Evolutionary conservation across 37 sponge, comb jelly and placozoan genomes (phyloP), one percentile per base, ranked within the genome.

Genomic region (Theonella swinhoei): DNA sequence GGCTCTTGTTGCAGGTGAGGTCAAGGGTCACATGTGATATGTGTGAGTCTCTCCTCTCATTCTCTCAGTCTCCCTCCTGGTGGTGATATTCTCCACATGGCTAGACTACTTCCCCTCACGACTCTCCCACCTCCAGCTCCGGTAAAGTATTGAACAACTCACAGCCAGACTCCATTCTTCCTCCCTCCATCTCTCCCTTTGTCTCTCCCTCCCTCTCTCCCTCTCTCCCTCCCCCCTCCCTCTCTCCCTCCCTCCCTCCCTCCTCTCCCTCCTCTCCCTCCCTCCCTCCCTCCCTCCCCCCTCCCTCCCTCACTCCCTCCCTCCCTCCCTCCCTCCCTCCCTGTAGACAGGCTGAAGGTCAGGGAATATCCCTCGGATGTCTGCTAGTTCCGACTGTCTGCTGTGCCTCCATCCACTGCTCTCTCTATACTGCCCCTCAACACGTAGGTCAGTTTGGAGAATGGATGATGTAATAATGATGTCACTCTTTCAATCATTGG

Each of bases 61-160:
- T 31, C 8, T 9, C 4, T 35, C 39, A 47, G 39, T 70, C 5
- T 8, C 39, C 19, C 7, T 20, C 22, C 39, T 70, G 72, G 39
- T 70, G 54, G 54, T 47, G 54, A 47, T 94, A 1, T 74, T 91
- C 69, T 83, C 85, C 3, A 75, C 91, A 35, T 94, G 95, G 95
- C 72, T 94, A 66, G 91, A 94, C 34, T 85, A 85, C 35, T 94
- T 88, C 61, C 88, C 91, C 2, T 65, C 68, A 24, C 65, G 75
- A 60, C 39, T 91, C 19, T 25, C 59, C 11, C 80, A 73, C 1
- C 17, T 91, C 42, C 54, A 63, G 37, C 36, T 85, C 4, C 88
- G 72, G 23, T 23, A 38, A 20, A 66, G 26, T 25, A 66, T 24
- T 7, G 7, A 14, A 8, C 7, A 7, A 24, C 68, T 14, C 8